These are phyloP conservation scores for Pollenia griseotomentosa DNA, from an alignment of 2,888 invertebrate species.

Conservation along the genomic window DNA sequence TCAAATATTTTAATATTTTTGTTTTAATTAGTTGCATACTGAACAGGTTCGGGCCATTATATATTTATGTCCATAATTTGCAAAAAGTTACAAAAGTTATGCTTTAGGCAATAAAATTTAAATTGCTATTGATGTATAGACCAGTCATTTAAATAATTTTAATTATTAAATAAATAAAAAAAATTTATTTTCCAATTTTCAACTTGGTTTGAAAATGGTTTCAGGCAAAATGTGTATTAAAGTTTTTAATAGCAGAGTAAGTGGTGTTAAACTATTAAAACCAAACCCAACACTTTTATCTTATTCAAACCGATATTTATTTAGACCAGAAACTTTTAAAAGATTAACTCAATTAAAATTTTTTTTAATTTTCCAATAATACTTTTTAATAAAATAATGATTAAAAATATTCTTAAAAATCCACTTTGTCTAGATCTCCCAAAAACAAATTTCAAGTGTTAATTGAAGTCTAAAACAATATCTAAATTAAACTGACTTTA, in stretches of 20 bases:
- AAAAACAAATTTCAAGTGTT: slow-evolving; percentile 10
- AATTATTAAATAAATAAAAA: slow-evolving; percentile 29
- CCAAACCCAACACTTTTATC: not conserved
- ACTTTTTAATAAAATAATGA: no score
- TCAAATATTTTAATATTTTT: no score
- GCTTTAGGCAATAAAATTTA: slow-evolving; percentile 24
- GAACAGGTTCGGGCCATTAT: slow-evolving; percentile 27
- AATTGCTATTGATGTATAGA: slow-evolving; percentile 29
- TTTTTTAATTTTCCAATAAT: no score
- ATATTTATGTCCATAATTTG: slow-evolving; percentile 38
- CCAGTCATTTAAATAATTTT: slow-evolving; percentile 21
- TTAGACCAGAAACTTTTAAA: no score
- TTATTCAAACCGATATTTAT: no score
- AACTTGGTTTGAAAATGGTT: not conserved
- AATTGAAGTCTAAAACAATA: slow-evolving; percentile 24
- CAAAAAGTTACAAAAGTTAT: slow-evolving; percentile 27
- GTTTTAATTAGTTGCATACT: no score
- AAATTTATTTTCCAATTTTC: not conserved
- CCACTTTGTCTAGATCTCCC: no score
- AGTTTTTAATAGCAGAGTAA: not conserved
- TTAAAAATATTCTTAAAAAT: no score
- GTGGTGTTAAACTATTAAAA: not conserved
- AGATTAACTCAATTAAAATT: no score
- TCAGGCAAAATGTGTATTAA: not conserved
- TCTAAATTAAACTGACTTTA: slow-evolving; percentile 29